Percentiles rank a stretch among this genome's conserved stretches.
Conservation (phyloP, 2,113 vertebrate genomes). For the Mesoclemmys tuberculata region DNA sequence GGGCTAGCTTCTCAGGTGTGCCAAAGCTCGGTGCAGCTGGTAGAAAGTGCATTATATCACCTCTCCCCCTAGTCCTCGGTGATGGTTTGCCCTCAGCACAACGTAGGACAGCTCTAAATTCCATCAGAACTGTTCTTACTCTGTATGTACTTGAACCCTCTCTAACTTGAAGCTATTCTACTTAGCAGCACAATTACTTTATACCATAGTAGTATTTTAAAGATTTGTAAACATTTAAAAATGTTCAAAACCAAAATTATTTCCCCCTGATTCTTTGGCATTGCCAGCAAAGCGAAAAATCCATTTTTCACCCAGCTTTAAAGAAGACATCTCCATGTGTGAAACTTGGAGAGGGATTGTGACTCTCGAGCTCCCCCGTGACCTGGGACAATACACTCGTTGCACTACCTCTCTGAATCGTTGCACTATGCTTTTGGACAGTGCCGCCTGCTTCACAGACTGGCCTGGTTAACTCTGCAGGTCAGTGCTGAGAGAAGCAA, state of each 20-base stretch:
- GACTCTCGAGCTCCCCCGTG: not conserved
- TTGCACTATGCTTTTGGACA: not conserved
- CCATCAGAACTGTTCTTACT: not conserved
- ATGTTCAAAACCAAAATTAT: not conserved
- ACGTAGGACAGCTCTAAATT: not conserved
- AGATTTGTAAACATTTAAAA: not conserved
- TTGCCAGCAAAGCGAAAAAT: not conserved
- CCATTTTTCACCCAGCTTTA: not conserved
- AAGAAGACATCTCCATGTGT: not conserved
- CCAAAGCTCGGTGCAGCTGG: not conserved
- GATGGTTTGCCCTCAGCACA: not conserved
- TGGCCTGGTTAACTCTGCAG: not conserved
- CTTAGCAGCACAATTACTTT: not conserved
- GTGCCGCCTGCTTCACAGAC: not conserved
- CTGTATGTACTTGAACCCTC: not conserved
- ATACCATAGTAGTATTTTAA: not conserved
- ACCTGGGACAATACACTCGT: not conserved
- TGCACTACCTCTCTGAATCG: too few relatives aligned
- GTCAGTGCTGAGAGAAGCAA: not conserved
- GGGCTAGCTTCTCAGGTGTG: not conserved
- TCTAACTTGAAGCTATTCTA: not conserved
- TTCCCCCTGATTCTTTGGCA: not conserved
- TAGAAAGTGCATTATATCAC: not conserved
- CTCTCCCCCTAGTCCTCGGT: not conserved
- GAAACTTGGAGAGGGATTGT: not conserved